These are phyloP conservation scores for Forbesichthys papilliferus DNA, from an alignment of 2,113 vertebrate genomes.

Conservation along the genomic window DNA sequence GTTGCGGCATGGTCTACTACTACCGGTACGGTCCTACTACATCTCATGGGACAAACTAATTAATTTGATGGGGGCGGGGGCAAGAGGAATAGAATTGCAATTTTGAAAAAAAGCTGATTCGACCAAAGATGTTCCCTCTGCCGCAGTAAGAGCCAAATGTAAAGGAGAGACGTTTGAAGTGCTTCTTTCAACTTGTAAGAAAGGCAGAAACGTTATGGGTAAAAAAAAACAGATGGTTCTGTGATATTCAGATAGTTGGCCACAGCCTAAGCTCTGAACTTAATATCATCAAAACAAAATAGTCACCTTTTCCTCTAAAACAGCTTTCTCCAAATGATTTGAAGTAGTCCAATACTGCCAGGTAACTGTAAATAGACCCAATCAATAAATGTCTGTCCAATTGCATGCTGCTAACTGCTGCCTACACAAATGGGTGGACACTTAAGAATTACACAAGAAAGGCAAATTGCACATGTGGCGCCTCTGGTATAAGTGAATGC, in stretches of 20 bases:
- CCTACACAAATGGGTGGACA: not conserved
- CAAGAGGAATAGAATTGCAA: conserved; percentile 17
- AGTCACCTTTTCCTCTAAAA: conserved; percentile 20
- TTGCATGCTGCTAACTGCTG: not conserved
- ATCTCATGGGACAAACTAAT: conserved; percentile 43
- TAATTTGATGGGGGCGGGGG: conserved; percentile 23
- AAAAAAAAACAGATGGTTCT: not conserved
- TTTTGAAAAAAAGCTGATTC: conserved; percentile 49
- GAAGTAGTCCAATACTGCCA: not conserved
- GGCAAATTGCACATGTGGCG: not conserved
- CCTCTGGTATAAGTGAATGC: not conserved
- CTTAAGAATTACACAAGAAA: not conserved
- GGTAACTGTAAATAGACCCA: conserved; percentile 1
- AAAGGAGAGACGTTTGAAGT: not conserved
- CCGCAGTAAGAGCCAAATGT: conserved; percentile 17
- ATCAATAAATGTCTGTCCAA: not conserved
- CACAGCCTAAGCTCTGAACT: conserved; percentile 22
- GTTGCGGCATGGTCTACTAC: conserved; percentile 58
- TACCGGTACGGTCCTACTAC: conserved; percentile 6
- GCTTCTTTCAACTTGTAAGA: conserved; percentile 20
- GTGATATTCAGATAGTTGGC: conserved; percentile 44
- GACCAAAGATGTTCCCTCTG: conserved; percentile 35
- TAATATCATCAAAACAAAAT: conserved; percentile 11
- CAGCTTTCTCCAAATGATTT: conserved; percentile 2
- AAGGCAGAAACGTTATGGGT: conserved; percentile 34